Conservation (phyloP, 1,140 invertebrate genomes). For the Kradibia gibbosae region DNA sequence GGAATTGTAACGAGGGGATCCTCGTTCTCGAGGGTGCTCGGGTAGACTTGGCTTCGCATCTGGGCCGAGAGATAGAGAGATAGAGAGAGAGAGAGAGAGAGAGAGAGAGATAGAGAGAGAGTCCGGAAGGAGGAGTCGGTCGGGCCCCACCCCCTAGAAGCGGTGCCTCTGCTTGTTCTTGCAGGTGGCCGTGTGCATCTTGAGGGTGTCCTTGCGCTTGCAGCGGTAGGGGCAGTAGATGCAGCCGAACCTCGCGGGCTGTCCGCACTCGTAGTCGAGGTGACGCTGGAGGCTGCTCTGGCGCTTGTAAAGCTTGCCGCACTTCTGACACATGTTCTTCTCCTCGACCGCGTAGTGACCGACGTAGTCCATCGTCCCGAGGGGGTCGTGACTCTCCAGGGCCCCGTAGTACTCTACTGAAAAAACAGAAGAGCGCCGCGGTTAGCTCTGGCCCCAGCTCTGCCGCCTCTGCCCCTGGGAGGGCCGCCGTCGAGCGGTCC, state of each 20-base stretch:
- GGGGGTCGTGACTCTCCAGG: background rate
- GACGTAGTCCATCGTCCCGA: background rate
- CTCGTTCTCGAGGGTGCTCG: too few species aligned
- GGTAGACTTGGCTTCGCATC: too few species aligned
- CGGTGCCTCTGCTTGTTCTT: background rate
- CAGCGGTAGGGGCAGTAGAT: conserved; percentile 69
- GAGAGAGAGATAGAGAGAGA: too few species aligned
- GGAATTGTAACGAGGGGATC: too few species aligned
- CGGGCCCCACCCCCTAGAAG: too few species aligned
- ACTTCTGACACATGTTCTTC: conserved; percentile 54
- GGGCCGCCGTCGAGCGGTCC: too few species aligned
- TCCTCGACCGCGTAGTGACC: background rate
- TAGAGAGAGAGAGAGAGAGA: too few species aligned
- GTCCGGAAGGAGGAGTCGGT: too few species aligned
- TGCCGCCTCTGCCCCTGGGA: too few species aligned
- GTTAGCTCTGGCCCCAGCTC: background rate
- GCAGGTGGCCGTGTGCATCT: conserved; percentile 49
- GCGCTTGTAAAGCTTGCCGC: conserved; percentile 68
- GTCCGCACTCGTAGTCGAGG: conserved; percentile 72
- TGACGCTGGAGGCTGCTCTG: conserved; percentile 61
- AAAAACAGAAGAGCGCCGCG: background rate
- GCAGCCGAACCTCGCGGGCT: conserved; percentile 68
- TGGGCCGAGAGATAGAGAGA: too few species aligned
- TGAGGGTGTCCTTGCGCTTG: conserved; percentile 68
- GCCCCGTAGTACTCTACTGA: background rate